Evolutionary conservation across 2,113 vertebrate genomes (phyloP), one percentile per base, ranked within the genome.

Genomic region (Microcebus lehilahytsara): DNA sequence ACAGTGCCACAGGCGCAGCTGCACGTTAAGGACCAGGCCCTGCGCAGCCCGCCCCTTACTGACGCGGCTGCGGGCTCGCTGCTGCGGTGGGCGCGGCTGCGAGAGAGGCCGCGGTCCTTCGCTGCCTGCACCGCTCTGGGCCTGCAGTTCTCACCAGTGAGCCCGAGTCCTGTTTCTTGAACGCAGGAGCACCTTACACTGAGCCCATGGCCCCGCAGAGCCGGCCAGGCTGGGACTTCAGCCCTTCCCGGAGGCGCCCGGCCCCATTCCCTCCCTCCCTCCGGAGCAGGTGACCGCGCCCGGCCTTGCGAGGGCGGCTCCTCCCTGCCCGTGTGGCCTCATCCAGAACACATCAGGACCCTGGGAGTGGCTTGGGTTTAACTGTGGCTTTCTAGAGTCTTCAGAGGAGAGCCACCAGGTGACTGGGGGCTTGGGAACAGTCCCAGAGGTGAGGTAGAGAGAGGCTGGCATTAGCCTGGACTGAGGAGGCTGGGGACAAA

Each of bases 11-110:
- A 69, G 40, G 8, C 8, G 6, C 17, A 9, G 0, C 13, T 40
- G 56, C 25, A 30, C 56, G 27, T 32, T 9, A 40, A 13, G 9
- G 34, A 3, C 49, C 6, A 34, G 64, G 34, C 34, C 7, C 25
- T 1, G 40, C 66, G 14, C 1, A 9, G 6, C 2, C 14, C 17
- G 11, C 37, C 0, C 10, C 49, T n/a, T 22, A 2, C 20, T n/a
- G 17, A 23, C 1, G 40, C 40, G 40, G 40, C 40, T 42, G 40
- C 1, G 40, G 40, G 40, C 40, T 42, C 40, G 40, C 40, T 42
- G 40, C 40, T 42, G 40, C 40, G 40, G 56, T 16, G 6, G 0
- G 8, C 34, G 25, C 8, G 30, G 42, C 34, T 2, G 0, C 37
- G 51, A 69, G 60, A 80, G 64, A 81, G 56, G 42, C 37, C n/a